Base-by-base conservation (phyloP, 2,888 invertebrate species). In the Cantharis nigra region DNA sequence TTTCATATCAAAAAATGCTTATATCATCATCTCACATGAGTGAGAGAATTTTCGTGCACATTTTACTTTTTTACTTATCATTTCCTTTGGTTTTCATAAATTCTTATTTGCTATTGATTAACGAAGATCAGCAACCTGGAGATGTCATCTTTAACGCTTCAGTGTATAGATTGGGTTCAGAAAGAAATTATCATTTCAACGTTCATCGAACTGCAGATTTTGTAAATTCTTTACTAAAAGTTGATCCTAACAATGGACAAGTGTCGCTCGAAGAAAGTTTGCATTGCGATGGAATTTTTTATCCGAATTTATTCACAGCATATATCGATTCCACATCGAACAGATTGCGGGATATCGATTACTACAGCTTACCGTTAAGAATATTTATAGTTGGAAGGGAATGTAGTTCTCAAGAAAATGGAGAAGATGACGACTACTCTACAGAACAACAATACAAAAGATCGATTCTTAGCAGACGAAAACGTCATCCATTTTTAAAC, bases 271-370 rank as follows among this genome's bases (percentile, higher is more conserved):
- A 92, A 81, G 93, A 93, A 84, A 91, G 91, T 74, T 89, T 96
- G 13, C 91, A 93, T 85, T 96, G 96, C 88, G 94, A 95, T 84
- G 96, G 96, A 79, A 90, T 95, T 33, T 93, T 93, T 81, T 96
- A 96, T 86, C 96, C 96, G 0, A 94, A 94, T 84, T 91, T 96
- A 75, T 96, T 97, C 87, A 96, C 96, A 4, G 92, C 96, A 85
- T 95, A 96, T 88, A 93, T 97, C 78, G 96, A 97, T 87, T 96
- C 96, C 49, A 94, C 94, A 71, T 95, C 96, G 79, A 95, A 94
- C 83, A 90, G 94, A 74, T 90, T 95, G 79, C 91, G 94, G 70
- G 94, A 94, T 82, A 94, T 96, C 79, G 95, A 96, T 86, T 96
- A 95, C 86, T 95, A 95, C 85, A 95, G 96, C 84, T 87, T 96